Conservation (phyloP, 2,888 invertebrate species). For the Acrobasis consociella region DNA sequence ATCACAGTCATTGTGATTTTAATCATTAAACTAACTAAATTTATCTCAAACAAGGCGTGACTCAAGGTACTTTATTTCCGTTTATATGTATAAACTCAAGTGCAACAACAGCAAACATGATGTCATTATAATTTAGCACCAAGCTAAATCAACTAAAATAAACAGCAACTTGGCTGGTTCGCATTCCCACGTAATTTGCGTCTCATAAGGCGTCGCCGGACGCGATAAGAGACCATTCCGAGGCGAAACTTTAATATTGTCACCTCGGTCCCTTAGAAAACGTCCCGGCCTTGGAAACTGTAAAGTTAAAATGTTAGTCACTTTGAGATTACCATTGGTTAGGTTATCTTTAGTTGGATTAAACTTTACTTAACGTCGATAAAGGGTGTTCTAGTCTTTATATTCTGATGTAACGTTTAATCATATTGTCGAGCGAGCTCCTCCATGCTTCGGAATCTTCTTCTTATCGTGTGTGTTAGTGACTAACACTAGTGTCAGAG, state of each 20-base stretch:
- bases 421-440: too few relatives aligned
- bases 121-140: conserved; percentile 20
- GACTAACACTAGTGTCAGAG: too few relatives aligned
- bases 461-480: too few relatives aligned
- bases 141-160: conserved; percentile 19
- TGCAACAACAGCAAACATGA: conserved; percentile 11
- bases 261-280: conserved; percentile 40
- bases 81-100: not conserved
- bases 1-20: too few relatives aligned
- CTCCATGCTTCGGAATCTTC: too few relatives aligned
- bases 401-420: too few relatives aligned
- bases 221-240: conserved; percentile 43
- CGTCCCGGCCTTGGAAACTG: conserved; percentile 31
- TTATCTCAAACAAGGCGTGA: conserved; percentile 1
- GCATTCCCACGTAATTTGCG: conserved; percentile 32
- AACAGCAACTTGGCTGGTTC: conserved; percentile 32
- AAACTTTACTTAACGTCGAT: not conserved
- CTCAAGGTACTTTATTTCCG: conserved; percentile 14
- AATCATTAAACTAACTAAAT: not conserved
- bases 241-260: conserved; percentile 50
- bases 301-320: conserved; percentile 22
- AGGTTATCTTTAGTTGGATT: not conserved
- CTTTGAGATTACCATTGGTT: conserved; percentile 21
- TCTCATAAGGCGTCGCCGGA: conserved; percentile 35
- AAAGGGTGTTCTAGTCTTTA: not conserved